Conservation (phyloP, 2,888 invertebrate genomes). For the Cecidostiba fungosa region DNA sequence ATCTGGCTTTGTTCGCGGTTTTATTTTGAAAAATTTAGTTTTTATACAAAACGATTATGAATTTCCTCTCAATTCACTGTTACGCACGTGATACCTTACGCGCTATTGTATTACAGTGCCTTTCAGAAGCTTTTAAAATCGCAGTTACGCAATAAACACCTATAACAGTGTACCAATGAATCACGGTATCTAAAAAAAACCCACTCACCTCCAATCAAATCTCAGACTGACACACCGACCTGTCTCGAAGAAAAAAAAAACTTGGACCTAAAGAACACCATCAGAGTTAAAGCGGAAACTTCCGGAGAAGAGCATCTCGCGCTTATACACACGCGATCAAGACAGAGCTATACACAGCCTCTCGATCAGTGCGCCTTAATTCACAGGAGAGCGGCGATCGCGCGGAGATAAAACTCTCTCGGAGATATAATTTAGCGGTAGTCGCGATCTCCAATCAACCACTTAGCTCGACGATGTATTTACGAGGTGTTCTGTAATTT, state of each 20-base stretch:
- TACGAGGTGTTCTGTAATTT: slow-evolving; percentile 80
- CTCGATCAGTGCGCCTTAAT: slow-evolving; percentile 65
- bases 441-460: slow-evolving; percentile 79
- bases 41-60: background rate
- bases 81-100: no score
- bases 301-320: slow-evolving; percentile 5
- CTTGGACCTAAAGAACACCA: background rate
- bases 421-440: slow-evolving; percentile 79
- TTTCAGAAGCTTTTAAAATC: background rate
- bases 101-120: no score
- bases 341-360: background rate
- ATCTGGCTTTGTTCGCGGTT: background rate
- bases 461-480: slow-evolving; percentile 79
- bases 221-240: background rate
- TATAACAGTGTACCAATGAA: background rate
- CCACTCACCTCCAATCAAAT: background rate
- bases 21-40: background rate
- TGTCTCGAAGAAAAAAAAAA: background rate
- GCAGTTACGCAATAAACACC: background rate
- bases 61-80: no score
- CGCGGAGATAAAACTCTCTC: slow-evolving; percentile 69
- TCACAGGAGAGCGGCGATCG: slow-evolving; percentile 69
- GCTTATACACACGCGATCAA: background rate
- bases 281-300: slow-evolving; percentile 22
- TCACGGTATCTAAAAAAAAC: background rate